Base-by-base conservation (phyloP, 2,113 vertebrate genomes). In the Spea multiplicata region DNA sequence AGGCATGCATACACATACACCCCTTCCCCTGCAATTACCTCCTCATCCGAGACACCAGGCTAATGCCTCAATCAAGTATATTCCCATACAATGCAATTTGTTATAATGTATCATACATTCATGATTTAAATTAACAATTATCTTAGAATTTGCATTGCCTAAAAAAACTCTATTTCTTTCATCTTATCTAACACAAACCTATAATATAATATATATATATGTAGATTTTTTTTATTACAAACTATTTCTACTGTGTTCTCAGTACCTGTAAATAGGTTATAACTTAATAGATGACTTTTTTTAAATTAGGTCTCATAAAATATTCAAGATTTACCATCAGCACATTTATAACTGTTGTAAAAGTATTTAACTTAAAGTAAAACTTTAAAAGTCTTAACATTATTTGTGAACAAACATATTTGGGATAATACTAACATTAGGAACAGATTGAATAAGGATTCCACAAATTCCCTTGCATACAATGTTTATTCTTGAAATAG, bases 221-320 rank as follows among this genome's bases (percentile, higher is more conserved):
- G 30, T 30, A 30, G 30, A 30, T 48, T 68, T 13, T 12, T 59
- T 50, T 50, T 69, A 9, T 52, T 62, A 62, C 53, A 70, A 48
- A 59, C 44, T 67, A 3, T 48, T 66, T 45, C 44, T 62, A 17
- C 53, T 48, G 59, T 47, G 45, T 61, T 67, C 66, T 77, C 49
- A 12, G 67, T 62, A 67, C 61, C 53, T 61, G 7, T 9, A 8
- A 49, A 53, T 16, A 77, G 61, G 61, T 77, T 77, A 62, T 66
- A 70, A 77, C 7, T 66, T 48, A 77, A 77, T 64, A 75, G 50
- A 62, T 75, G 70, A 69, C 57, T 69, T 52, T 59, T 44, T 53
- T 70, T 62, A 72, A 70, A 77, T 70, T 70, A 77, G 17, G 46
- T 77, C 75, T 77, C 55, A 77, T 77, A 12, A 77, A 77, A 77